Percentiles rank a stretch among this genome's conserved stretches.
Conservation (phyloP, 1,140 invertebrate genomes). For the Grapholita molesta region DNA sequence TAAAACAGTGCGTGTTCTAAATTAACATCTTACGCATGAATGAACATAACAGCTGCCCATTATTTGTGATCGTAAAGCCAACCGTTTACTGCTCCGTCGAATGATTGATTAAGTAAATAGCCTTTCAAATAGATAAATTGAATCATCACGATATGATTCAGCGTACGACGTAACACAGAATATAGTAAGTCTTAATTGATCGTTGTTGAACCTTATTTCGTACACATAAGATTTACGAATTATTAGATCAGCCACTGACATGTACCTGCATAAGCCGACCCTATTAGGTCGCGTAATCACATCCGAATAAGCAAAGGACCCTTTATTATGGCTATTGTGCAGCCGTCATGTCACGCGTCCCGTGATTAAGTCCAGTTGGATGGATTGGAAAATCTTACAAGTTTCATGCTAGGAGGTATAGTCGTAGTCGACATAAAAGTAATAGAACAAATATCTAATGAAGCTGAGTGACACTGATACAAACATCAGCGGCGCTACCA, state of each 20-base stretch:
- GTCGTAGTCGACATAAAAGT: neutral
- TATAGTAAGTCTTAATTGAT: too few species aligned
- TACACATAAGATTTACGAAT: too few species aligned
- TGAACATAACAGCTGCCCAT: neutral
- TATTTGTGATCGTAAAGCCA: neutral
- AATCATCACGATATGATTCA: neutral
- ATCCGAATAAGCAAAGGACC: conserved; percentile 14
- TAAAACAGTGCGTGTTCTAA: neutral
- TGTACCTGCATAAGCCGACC: neutral
- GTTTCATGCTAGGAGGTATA: neutral
- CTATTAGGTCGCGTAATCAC: conserved; percentile 11
- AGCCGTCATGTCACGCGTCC: neutral
- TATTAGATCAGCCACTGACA: too few species aligned
- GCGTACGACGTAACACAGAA: neutral
- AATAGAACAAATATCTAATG: too few species aligned
- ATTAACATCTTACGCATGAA: neutral
- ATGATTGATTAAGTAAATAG: neutral
- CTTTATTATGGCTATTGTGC: neutral
- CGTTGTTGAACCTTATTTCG: too few species aligned
- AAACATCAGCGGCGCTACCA: too few species aligned
- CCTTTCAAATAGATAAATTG: neutral
- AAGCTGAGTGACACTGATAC: too few species aligned
- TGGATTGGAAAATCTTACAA: conserved; percentile 10
- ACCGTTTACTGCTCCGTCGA: neutral
- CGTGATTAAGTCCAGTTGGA: neutral